Evolutionary conservation across 2,113 vertebrate species (phyloP), one percentile per base, ranked within the genome.

Genomic region (Phrynosoma blainvillii): DNA sequence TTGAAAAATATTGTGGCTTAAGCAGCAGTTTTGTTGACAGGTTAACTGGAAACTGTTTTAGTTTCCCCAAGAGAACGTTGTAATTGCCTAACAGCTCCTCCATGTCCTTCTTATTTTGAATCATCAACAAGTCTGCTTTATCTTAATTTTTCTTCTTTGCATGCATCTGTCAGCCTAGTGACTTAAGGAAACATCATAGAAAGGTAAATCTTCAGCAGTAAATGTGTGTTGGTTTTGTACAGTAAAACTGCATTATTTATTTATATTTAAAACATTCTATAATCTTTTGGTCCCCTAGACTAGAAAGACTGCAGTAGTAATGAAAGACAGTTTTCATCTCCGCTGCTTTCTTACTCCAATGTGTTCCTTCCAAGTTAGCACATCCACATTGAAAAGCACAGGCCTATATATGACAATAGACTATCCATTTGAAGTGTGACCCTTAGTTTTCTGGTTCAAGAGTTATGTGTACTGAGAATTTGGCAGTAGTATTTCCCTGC

Each of bases 131-230:
- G 95, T 86, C 93, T 84, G 84, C 85, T 90, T 77, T 96, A 92
- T 95, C 84, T 94, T 90, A 95, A 95, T 95, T 96, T 95, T 87
- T 91, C 96, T 93, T 95, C 93, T 97, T 96, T 95, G 94, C 98
- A 98, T 87, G 97, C 98, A 94, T 98, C 97, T 96, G 0, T 97
- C 98, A 99, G 98, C 99, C 99, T 98, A 98, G 98, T 93, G 98
- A 99, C 96, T 98, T 99, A 98, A 98, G 99, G 97, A 99, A 99
- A 93, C 98, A 98, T 89, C 98, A 98, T 97, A 98, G 98, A 98
- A 99, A 99, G 99, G 98, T 99, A 99, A 97, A 25, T 86, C 88
- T 93, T 93, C 7, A 93, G 92, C 84, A n/a, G 40, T 32, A 47
- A 47, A 80, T 2, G n/a, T 84, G 1, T 36, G 32, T 40, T 79